These are phyloP conservation scores for Noctilio leporinus DNA, from an alignment of 2,113 vertebrate species.

Conservation along the genomic window DNA sequence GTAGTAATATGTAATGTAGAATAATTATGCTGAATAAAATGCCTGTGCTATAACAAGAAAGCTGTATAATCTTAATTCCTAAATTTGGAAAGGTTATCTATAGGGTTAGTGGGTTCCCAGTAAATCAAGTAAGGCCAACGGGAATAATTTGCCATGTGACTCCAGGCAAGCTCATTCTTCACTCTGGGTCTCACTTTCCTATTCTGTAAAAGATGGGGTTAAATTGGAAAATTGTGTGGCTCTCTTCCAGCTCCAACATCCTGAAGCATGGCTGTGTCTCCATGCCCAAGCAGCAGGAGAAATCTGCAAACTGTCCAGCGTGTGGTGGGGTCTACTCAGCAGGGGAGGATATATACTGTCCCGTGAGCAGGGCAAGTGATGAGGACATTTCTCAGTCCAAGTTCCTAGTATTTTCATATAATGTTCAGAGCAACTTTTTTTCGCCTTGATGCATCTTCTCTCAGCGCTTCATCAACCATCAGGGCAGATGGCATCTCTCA, in stretches of 20 bases:
- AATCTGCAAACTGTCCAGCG: not conserved
- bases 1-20: not conserved
- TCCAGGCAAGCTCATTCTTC: not conserved
- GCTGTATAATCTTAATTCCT: not conserved
- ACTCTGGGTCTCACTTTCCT: not conserved
- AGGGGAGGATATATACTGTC: not conserved
- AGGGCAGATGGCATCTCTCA: constrained; percentile 25
- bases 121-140: not conserved
- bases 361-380: not conserved
- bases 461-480: not conserved
- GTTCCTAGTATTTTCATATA: not conserved
- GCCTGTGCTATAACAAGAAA: not conserved
- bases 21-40: not conserved
- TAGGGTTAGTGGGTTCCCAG: not conserved
- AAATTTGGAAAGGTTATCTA: not conserved
- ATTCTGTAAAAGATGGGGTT: not conserved
- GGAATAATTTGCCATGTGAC: not conserved
- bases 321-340: not conserved
- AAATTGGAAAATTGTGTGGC: not conserved
- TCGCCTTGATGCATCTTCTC: not conserved
- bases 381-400: not conserved
- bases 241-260: not conserved
- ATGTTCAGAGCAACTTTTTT: not conserved
- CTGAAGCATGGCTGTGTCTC: not conserved
- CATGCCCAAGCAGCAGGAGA: not conserved